Evolutionary conservation across 2,113 vertebrate species (phyloP).

Genomic region (Lycaon pictus): DNA sequence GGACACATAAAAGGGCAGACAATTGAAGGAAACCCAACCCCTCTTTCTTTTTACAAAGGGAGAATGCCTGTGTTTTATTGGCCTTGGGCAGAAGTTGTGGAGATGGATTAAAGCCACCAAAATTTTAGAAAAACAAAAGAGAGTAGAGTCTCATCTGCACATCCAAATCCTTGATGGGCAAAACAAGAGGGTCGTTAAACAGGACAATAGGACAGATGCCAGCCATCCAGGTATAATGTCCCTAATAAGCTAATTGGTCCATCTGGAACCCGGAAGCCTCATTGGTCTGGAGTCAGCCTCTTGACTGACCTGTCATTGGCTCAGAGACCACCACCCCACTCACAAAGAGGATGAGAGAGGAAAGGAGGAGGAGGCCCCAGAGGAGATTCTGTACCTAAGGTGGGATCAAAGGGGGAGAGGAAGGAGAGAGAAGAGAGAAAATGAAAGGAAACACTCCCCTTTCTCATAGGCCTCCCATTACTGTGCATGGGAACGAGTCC

Average conservation of each 20-base stretch:
- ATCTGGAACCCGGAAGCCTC: conserved; percentile 5
- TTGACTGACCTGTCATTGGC: conserved; percentile 50
- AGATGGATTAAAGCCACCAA: conserved; percentile 65
- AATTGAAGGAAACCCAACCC: conserved; percentile 83
- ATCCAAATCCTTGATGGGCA: conserved; percentile 42
- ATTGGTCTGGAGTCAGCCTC: conserved; percentile 46
- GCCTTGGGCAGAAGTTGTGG: conserved; percentile 54
- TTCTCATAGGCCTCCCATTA: conserved; percentile 2
- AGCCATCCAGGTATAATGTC: conserved; percentile 48
- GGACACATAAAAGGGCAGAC: conserved; percentile 77
- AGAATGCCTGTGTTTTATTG: conserved; percentile 71
- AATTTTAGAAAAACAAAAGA: neutral
- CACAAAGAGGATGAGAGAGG: neutral
- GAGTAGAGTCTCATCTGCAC: conserved; percentile 16
- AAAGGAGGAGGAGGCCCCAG: neutral
- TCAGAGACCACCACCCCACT: neutral
- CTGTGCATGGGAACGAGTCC: conserved; percentile 45
- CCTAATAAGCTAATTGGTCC: conserved; percentile 69
- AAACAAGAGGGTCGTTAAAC: conserved; percentile 51
- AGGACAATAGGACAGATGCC: conserved; percentile 58
- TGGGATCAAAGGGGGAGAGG: neutral
- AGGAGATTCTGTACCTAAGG: neutral
- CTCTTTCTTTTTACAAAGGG: conserved; percentile 73
- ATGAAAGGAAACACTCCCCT: neutral
- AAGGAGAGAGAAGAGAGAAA: conserved; percentile 6